These are phyloP conservation scores for Tinamus major DNA, from an alignment of 2,797 vertebrate species.

Conservation along the genomic window DNA sequence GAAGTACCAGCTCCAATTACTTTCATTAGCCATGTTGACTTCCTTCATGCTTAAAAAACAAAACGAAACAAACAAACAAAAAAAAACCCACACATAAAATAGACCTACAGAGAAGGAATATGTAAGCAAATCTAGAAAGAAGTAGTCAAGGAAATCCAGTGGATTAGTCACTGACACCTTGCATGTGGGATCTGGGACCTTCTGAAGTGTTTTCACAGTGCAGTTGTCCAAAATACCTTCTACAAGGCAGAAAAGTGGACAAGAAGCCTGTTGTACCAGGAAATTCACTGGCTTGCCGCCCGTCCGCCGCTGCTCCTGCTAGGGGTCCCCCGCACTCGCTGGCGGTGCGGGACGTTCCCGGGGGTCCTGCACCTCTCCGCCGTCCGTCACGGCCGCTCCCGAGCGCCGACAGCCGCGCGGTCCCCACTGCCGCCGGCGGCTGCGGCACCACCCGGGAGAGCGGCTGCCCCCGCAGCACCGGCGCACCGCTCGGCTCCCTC, in stretches of 20 bases:
- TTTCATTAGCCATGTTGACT: background rate
- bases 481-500: background rate
- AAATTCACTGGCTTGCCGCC: background rate
- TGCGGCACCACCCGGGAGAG: background rate
- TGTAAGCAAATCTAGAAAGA: background rate
- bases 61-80: background rate
- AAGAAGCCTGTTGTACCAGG: background rate
- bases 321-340: background rate
- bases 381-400: rapidly evolving
- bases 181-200: background rate
- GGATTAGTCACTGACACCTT: background rate
- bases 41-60: constrained; percentile 19
- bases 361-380: background rate
- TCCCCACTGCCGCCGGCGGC: background rate
- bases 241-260: background rate
- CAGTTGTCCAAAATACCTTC: background rate
- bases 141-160: background rate
- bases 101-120: constrained; percentile 2
- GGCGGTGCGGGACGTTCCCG: background rate
- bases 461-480: background rate
- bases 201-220: background rate
- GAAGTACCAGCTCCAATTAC: constrained; percentile 5
- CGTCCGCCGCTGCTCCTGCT: background rate
- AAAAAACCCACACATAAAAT: background rate
- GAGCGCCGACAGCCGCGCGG: background rate